Percentiles rank a stretch among this genome's conserved stretches.
Evolutionary conservation across 2,888 invertebrate species (phyloP).

Genomic region (Cataglyphis cursor): DNA sequence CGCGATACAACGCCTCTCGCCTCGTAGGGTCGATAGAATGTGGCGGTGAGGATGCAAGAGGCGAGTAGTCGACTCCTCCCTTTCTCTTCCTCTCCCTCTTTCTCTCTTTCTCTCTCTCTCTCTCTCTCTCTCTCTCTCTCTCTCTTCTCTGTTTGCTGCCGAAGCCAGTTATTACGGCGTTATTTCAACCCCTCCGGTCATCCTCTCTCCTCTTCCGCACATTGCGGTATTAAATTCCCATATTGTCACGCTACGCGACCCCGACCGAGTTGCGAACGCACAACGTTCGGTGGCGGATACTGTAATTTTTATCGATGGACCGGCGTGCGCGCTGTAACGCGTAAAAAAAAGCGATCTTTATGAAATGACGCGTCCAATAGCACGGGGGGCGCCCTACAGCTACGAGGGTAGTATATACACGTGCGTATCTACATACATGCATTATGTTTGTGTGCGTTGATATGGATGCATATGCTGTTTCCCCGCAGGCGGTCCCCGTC

Average conservation of each 20-base stretch:
- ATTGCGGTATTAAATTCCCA: constrained; percentile 75
- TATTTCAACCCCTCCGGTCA: constrained; percentile 67
- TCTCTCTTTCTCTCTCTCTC: background rate
- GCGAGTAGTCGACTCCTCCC: constrained; percentile 49
- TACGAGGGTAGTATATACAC: background rate
- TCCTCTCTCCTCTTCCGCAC: constrained; percentile 40
- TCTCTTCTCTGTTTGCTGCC: constrained; percentile 68
- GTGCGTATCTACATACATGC: background rate
- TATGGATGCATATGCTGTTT: background rate
- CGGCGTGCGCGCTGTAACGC: constrained; percentile 44
- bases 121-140: constrained; percentile 8
- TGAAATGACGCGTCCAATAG: constrained; percentile 48
- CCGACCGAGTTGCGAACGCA: constrained; percentile 59
- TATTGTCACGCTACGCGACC: constrained; percentile 71
- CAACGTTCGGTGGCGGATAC: constrained; percentile 38
- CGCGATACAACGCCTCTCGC: constrained; percentile 56
- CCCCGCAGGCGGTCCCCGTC: constrained; percentile 26
- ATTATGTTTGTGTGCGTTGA: background rate
- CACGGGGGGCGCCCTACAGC: background rate
- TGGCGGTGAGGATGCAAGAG: constrained; percentile 38
- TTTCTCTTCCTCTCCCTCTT: constrained; percentile 23
- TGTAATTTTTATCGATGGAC: constrained; percentile 75
- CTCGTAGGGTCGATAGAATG: constrained; percentile 45
- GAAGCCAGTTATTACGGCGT: constrained; percentile 75
- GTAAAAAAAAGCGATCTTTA: constrained; percentile 47